Evolutionary conservation across 2,888 invertebrate species (phyloP).

Genomic region (Drosophila emarginata): DNA sequence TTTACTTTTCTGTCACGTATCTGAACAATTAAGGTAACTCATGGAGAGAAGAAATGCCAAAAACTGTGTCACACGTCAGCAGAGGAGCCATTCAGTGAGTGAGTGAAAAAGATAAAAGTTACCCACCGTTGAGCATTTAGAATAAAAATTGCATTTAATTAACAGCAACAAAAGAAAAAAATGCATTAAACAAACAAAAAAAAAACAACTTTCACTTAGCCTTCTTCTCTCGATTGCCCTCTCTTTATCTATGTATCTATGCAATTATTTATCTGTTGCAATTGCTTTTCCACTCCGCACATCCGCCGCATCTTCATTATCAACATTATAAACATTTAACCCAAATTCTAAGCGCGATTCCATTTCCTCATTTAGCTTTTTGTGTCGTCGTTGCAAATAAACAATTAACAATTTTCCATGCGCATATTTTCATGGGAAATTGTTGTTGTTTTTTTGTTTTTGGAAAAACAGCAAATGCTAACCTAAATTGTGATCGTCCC

Average conservation of each 20-base stretch:
- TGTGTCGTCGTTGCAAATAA: constrained; percentile 32
- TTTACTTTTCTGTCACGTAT: constrained; percentile 37
- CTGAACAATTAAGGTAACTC: constrained; percentile 49
- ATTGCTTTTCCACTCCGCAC: constrained; percentile 16
- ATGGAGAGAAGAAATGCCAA: constrained; percentile 6
- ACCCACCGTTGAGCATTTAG: constrained; percentile 33
- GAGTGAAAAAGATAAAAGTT: not conserved
- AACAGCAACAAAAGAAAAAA: constrained; percentile 8
- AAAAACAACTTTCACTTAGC: constrained; percentile 35
- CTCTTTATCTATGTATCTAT: not conserved
- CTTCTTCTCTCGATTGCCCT: not conserved
- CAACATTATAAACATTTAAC: constrained; percentile 58
- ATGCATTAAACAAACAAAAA: not conserved
- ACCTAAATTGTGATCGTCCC: not conserved
- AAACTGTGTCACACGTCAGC: constrained; percentile 40
- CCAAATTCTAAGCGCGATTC: constrained; percentile 36
- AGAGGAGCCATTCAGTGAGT: not conserved
- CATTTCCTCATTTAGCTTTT: constrained; percentile 35
- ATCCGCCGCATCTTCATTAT: constrained; percentile 17
- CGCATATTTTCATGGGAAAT: constrained; percentile 23
- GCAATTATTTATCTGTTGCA: constrained; percentile 36
- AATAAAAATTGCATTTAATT: constrained; percentile 45
- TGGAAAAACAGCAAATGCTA: constrained; percentile 11
- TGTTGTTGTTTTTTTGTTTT: constrained; percentile 15
- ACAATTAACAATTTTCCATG: constrained; percentile 46